A percentile compares a stretch with the other conserved stretches of the same genome.
Evolutionary conservation across 1,140 invertebrate genomes (phyloP).

Genomic region (Calliopsis andreniformis): DNA sequence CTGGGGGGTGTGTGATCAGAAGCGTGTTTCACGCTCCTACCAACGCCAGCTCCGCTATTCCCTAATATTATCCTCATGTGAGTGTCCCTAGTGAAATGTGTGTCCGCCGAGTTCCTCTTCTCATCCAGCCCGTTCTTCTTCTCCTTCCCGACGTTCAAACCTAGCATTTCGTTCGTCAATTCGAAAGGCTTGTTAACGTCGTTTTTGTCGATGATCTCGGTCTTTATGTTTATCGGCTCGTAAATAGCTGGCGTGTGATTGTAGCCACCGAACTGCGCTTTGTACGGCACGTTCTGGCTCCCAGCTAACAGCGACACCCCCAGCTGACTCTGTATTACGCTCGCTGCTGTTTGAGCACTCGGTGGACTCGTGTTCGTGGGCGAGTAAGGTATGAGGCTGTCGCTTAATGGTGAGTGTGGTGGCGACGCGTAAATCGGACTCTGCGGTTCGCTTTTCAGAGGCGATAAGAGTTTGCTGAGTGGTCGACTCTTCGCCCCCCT

Average conservation of each 20-base stretch:
- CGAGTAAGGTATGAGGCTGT: slow-evolving; percentile 81
- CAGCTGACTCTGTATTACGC: slow-evolving; percentile 78
- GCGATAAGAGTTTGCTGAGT: slow-evolving; percentile 85
- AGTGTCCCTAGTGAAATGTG: slow-evolving; percentile 91
- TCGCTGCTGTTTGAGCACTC: slow-evolving; percentile 78
- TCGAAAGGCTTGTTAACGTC: slow-evolving; percentile 76
- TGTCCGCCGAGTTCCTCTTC: slow-evolving; percentile 80
- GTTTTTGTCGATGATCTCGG: slow-evolving; percentile 75
- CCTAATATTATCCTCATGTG: slow-evolving; percentile 95
- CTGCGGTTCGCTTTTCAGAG: slow-evolving; percentile 88
- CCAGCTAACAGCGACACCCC: slow-evolving; percentile 76
- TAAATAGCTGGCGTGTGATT: slow-evolving; percentile 78
- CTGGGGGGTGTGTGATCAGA: slow-evolving; percentile 76
- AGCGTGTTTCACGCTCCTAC: slow-evolving; percentile 80
- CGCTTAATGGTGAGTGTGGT: slow-evolving; percentile 90
- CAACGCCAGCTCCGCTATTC: slow-evolving; percentile 81
- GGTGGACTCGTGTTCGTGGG: slow-evolving; percentile 79
- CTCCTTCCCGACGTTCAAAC: slow-evolving; percentile 72
- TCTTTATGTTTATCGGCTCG: slow-evolving; percentile 79
- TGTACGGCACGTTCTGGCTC: slow-evolving; percentile 78
- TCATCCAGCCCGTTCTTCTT: slow-evolving; percentile 75
- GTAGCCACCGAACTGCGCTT: slow-evolving; percentile 72
- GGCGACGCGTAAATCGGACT: slow-evolving; percentile 92
- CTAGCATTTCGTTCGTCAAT: slow-evolving; percentile 79
- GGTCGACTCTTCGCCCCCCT: slow-evolving; percentile 83